Conservation (phyloP, 2,888 invertebrate species). For the Phengaris alcon region DNA sequence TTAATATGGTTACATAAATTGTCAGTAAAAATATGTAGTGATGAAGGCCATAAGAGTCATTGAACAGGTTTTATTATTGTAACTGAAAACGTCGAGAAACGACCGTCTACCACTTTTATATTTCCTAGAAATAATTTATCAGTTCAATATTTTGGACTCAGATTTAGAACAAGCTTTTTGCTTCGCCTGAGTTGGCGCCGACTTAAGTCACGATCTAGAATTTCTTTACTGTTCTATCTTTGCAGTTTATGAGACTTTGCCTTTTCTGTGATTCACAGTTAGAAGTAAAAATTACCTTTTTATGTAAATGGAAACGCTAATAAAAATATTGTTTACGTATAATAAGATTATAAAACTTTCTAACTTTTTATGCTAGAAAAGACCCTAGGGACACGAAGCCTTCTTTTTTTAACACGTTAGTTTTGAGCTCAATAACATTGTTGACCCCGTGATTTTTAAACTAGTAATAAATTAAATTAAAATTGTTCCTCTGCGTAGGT, state of each 20-base stretch:
- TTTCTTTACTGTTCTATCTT: constrained; percentile 9
- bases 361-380: neutral
- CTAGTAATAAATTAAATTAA: neutral
- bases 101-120: neutral
- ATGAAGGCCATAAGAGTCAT: too few species aligned
- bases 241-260: neutral
- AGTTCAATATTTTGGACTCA: neutral
- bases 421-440: too few species aligned
- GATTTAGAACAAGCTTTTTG: neutral
- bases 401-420: too few species aligned
- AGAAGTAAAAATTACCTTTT: constrained; percentile 3
- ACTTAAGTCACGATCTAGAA: neutral
- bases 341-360: neutral
- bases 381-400: too few species aligned
- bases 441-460: too few species aligned
- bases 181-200: neutral
- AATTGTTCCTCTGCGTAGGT: neutral
- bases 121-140: neutral
- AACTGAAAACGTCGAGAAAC: neutral
- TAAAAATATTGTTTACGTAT: neutral
- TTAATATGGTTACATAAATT: too few species aligned
- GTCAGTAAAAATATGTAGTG: too few species aligned
- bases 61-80: too few species aligned
- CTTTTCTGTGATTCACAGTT: neutral
- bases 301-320: neutral